phyloP scores from a whole-genome alignment of 2,113 vertebrate genomes.

The Oryzias melastigma region DNA sequence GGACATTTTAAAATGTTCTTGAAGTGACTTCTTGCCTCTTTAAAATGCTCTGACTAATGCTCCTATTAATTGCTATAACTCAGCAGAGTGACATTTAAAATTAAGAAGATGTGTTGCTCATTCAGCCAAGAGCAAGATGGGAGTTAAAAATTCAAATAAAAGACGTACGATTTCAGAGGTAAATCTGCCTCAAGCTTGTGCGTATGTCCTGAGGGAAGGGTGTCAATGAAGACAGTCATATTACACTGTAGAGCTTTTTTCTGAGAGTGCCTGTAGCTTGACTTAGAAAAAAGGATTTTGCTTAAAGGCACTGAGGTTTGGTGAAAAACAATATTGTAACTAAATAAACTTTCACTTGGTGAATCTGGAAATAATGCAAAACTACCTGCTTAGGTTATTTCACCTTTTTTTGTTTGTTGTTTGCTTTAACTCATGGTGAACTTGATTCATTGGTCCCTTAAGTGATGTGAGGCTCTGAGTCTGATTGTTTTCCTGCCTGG shows the following conservation, averaged over 20 bases:
- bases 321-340: not conserved
- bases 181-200: constrained; percentile 30
- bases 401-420: too few relatives aligned
- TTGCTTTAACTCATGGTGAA: too few relatives aligned
- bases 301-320: not conserved
- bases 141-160: constrained; percentile 55
- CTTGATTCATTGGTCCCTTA: too few relatives aligned
- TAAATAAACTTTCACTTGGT: too few relatives aligned
- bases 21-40: constrained; percentile 53
- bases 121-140: constrained; percentile 38
- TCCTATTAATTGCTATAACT: constrained; percentile 58
- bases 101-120: constrained; percentile 39
- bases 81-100: constrained; percentile 54
- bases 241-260: constrained; percentile 36
- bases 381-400: too few relatives aligned
- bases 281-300: not conserved
- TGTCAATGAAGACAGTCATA: constrained; percentile 23
- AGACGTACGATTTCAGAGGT: constrained; percentile 29
- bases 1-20: constrained; percentile 57
- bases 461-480: too few relatives aligned
- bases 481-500: too few relatives aligned
- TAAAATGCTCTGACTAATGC: constrained; percentile 60
- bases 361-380: too few relatives aligned
- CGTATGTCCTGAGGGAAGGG: constrained; percentile 16
- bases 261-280: constrained; percentile 27